Percentiles rank a stretch among this genome's conserved stretches.
phyloP scores from a whole-genome alignment of 2,113 vertebrate genomes.

The Gallinago undulata region DNA sequence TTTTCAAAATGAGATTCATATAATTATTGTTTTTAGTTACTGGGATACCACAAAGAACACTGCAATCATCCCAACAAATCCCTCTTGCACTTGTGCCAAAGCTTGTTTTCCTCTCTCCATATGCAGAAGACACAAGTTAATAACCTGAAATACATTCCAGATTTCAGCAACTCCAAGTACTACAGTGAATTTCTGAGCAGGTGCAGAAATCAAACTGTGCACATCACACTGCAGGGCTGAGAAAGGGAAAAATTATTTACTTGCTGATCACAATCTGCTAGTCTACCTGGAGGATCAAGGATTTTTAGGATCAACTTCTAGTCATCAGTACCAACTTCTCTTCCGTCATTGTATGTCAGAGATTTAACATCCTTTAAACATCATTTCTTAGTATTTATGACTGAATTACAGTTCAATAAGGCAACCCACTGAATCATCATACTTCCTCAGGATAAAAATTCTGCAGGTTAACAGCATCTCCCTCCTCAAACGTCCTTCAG shows the following conservation, averaged over 20 bases:
- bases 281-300: neutral
- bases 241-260: neutral
- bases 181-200: neutral
- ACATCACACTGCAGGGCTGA: neutral
- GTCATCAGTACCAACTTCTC: neutral
- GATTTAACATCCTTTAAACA: slow-evolving; percentile 27
- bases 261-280: neutral
- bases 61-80: neutral
- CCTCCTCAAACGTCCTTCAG: slow-evolving; percentile 56
- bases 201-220: neutral
- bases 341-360: neutral
- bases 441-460: slow-evolving; percentile 39
- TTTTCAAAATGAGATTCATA: neutral
- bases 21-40: neutral
- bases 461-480: slow-evolving; percentile 5
- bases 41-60: neutral
- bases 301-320: neutral
- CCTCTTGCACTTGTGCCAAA: neutral
- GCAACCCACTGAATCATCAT: neutral
- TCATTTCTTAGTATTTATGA: slow-evolving; percentile 22
- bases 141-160: neutral
- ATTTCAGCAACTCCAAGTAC: neutral
- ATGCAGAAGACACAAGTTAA: neutral
- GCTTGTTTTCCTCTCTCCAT: neutral
- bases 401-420: slow-evolving; percentile 43